Evolutionary conservation across 1,140 invertebrate species (phyloP).

Genomic region (Drosophila sp.): DNA sequence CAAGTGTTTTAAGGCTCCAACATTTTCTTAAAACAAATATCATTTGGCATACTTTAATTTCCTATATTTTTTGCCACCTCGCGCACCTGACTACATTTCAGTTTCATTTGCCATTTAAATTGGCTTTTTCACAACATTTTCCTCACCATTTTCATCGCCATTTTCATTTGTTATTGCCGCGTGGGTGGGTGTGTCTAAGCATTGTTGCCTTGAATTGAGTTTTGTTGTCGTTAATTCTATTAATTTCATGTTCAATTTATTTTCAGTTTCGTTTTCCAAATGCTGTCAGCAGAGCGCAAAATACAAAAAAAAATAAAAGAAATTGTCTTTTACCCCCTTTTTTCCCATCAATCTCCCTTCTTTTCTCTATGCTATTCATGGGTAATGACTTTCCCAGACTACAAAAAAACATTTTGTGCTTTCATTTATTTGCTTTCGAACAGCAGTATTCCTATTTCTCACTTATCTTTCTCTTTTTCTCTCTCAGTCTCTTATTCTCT

Average conservation of each 20-base stretch:
- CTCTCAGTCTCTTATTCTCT: constrained; percentile 11
- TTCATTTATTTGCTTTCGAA: constrained; percentile 4
- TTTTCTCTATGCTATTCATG: constrained; percentile 24
- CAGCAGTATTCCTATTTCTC: constrained; percentile 23
- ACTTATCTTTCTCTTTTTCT: constrained; percentile 12
- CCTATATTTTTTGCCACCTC: not conserved
- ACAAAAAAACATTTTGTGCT: constrained; percentile 11
- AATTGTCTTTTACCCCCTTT: constrained; percentile 17
- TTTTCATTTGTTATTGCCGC: not conserved
- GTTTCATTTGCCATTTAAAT: not conserved
- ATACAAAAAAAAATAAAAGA: not conserved
- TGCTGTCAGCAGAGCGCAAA: constrained; percentile 48
- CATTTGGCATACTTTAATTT: too few relatives aligned
- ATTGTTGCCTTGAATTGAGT: constrained; percentile 63
- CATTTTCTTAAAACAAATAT: too few relatives aligned
- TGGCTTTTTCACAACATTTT: not conserved
- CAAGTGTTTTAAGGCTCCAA: too few relatives aligned
- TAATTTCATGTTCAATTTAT: constrained; percentile 66
- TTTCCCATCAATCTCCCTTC: not conserved
- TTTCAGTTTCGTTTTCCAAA: constrained; percentile 56
- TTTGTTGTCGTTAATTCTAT: constrained; percentile 66
- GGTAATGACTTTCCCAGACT: constrained; percentile 72
- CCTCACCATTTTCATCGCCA: not conserved
- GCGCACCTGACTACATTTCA: not conserved
- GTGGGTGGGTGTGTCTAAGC: not conserved